A percentile compares a stretch with the other conserved stretches of the same genome.
Conservation (phyloP, 1,140 invertebrate species). For the Fopius arisanus region DNA sequence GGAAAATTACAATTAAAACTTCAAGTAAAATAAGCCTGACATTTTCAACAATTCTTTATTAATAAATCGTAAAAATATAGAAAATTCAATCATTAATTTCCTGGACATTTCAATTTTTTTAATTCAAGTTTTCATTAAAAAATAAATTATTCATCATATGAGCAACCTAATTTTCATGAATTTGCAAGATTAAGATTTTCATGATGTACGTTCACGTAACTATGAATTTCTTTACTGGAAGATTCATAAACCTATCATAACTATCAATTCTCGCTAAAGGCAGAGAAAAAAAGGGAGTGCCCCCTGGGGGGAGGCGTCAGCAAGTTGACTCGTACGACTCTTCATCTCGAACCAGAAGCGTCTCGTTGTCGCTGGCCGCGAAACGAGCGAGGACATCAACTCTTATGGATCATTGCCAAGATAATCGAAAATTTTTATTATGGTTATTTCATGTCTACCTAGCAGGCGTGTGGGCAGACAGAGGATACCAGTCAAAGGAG, state of each 20-base stretch:
- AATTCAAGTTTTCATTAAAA: no score
- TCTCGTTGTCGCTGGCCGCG: neutral
- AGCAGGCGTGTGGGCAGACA: neutral
- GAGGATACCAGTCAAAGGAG: constrained; percentile 13
- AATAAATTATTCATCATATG: no score
- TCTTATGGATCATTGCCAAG: constrained; percentile 45
- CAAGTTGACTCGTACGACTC: neutral
- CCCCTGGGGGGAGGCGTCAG: neutral
- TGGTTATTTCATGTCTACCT: constrained; percentile 32
- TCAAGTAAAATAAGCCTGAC: no score
- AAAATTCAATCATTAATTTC: no score
- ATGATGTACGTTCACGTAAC: neutral
- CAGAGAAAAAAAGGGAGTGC: neutral
- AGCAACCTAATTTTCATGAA: no score
- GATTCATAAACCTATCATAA: neutral
- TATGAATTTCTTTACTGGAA: no score
- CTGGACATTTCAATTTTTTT: no score
- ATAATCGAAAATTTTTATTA: constrained; percentile 49
- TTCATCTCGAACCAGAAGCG: constrained; percentile 12
- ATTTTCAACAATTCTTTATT: no score
- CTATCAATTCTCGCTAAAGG: neutral
- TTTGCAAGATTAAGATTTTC: no score
- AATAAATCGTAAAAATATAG: no score
- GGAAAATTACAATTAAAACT: no score
- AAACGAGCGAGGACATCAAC: constrained; percentile 25